Percentiles rank a stretch among this genome's conserved stretches.
phyloP scores from a whole-genome alignment of 2,797 vertebrate genomes.

The Macrochelys suwanniensis region DNA sequence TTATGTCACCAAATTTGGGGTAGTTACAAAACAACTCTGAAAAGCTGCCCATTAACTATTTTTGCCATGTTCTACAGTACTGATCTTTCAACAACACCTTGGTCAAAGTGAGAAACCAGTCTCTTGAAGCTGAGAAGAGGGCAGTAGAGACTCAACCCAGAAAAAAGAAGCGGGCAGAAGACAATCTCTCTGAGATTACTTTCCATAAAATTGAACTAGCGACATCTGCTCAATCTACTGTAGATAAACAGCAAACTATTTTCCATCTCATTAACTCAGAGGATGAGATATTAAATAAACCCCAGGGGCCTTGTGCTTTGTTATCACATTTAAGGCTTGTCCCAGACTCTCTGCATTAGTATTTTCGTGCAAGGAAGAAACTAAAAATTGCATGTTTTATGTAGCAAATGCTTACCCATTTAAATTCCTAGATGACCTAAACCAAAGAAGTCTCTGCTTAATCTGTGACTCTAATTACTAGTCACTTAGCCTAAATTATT shows the following conservation, averaged over 20 bases:
- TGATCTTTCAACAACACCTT: conserved; percentile 41
- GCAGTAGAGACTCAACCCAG: conserved; percentile 61
- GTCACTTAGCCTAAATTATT: conserved; percentile 85
- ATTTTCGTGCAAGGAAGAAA: conserved; percentile 55
- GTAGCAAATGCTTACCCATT: conserved; percentile 10
- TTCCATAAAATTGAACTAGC: conserved; percentile 81
- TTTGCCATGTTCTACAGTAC: conserved; percentile 17
- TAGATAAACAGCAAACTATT: conserved; percentile 85
- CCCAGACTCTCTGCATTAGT: conserved; percentile 73
- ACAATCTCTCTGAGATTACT: conserved; percentile 79
- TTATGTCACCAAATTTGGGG: neutral
- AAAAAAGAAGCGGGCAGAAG: conserved; percentile 76
- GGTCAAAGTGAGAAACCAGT: conserved; percentile 19
- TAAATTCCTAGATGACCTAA: conserved; percentile 58
- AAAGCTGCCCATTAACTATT: neutral
- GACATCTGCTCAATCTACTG: conserved; percentile 85
- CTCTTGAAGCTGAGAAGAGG: conserved; percentile 23
- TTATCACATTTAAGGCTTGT: conserved; percentile 75
- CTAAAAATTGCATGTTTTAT: conserved; percentile 34
- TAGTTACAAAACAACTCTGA: neutral
- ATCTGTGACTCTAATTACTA: conserved; percentile 82
- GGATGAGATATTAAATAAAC: conserved; percentile 83
- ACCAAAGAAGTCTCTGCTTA: conserved; percentile 63
- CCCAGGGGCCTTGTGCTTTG: conserved; percentile 76
- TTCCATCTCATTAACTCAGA: conserved; percentile 84